Evolutionary conservation across 1,140 invertebrate genomes (phyloP).

Genomic region (Aphis gossypii): DNA sequence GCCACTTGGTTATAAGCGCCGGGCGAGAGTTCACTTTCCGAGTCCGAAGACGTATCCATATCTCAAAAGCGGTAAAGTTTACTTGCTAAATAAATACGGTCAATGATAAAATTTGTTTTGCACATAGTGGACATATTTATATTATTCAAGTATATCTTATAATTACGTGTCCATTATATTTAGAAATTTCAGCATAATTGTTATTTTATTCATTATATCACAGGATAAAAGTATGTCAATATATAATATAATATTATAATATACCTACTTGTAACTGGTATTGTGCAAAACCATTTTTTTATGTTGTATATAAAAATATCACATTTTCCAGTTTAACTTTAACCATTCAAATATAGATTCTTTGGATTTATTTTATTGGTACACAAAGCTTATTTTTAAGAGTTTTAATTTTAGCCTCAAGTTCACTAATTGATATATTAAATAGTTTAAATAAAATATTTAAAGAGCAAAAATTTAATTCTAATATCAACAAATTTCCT

Average conservation of each 20-base stretch:
- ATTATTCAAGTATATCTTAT: too few species aligned
- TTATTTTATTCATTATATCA: neutral
- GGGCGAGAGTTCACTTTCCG: neutral
- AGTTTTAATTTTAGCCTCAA: neutral
- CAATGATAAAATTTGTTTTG: neutral
- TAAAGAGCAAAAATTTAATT: neutral
- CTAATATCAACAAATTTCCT: neutral
- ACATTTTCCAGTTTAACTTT: neutral
- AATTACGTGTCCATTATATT: neutral
- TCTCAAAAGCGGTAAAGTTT: neutral
- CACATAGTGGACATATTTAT: too few species aligned
- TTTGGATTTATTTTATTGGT: neutral
- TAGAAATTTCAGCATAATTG: neutral
- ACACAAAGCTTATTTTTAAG: neutral
- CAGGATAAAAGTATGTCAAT: neutral
- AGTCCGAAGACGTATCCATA: slow-evolving; percentile 51
- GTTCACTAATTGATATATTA: neutral
- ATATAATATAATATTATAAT: neutral
- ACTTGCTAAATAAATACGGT: neutral
- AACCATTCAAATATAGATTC: neutral
- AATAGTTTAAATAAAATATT: neutral
- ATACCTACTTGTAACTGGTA: neutral
- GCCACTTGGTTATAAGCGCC: neutral
- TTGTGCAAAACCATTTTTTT: neutral
- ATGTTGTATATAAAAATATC: neutral